Conservation (phyloP, 2,797 vertebrate genomes). For the Pangasius djambal region DNA sequence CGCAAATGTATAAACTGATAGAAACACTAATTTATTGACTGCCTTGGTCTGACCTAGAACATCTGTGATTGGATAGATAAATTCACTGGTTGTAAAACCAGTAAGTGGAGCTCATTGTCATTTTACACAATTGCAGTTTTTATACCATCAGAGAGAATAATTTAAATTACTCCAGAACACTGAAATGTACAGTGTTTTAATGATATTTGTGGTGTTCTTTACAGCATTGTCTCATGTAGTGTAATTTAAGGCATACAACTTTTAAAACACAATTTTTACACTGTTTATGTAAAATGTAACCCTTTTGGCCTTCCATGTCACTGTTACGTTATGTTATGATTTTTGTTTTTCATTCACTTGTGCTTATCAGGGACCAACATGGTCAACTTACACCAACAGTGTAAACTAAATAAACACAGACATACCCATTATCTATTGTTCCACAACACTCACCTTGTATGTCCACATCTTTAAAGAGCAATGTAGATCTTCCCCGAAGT, state of each 20-base stretch:
- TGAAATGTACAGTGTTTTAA: background rate
- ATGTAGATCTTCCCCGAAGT: constrained; percentile 63
- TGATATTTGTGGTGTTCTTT: background rate
- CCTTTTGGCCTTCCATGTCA: background rate
- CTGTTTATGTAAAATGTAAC: background rate
- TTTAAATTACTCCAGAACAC: background rate
- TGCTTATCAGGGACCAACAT: background rate
- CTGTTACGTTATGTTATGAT: background rate
- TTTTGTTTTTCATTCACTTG: background rate
- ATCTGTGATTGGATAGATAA: background rate
- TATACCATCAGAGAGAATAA: background rate
- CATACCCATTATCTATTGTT: background rate
- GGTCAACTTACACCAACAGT: background rate
- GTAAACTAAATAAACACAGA: background rate
- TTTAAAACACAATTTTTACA: background rate
- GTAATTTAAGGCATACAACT: background rate
- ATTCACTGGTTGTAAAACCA: background rate
- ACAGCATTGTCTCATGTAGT: background rate
- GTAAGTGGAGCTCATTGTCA: background rate
- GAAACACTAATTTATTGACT: background rate
- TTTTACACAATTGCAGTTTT: background rate
- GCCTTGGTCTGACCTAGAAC: background rate
- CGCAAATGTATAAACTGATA: background rate
- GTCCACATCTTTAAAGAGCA: constrained; percentile 28
- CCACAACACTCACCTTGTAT: background rate